Evolutionary conservation across 2,113 vertebrate genomes (phyloP).

Genomic region (Albula glossodonta): DNA sequence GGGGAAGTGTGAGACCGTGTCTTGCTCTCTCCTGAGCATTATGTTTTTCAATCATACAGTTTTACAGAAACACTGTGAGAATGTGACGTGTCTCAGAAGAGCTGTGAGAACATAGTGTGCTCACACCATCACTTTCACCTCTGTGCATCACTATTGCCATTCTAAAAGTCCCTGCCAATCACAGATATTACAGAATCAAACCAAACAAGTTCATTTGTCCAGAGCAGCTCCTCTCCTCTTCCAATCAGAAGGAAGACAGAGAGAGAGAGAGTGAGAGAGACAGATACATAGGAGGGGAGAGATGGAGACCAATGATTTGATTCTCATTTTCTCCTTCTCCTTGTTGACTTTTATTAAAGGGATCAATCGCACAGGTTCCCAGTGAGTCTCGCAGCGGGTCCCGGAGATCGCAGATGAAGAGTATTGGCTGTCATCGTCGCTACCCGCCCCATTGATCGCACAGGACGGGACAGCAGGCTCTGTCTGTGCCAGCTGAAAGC

Average conservation of each 20-base stretch:
- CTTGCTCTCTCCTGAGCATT: neutral
- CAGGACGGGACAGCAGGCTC: slow-evolving; percentile 30
- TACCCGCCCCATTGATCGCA: slow-evolving; percentile 71
- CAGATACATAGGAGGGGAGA: no score
- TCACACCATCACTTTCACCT: no score
- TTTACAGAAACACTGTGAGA: neutral
- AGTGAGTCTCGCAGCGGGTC: slow-evolving; percentile 79
- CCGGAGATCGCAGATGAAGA: slow-evolving; percentile 82
- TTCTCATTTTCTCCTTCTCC: slow-evolving; percentile 64
- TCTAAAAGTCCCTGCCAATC: neutral
- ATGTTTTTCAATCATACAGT: neutral
- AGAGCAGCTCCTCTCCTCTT: neutral
- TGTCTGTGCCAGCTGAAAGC: slow-evolving; percentile 53
- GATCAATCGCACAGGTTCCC: slow-evolving; percentile 86
- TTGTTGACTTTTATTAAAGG: slow-evolving; percentile 82
- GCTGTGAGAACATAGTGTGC: no score
- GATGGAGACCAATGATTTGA: slow-evolving; percentile 72
- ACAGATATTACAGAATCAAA: neutral
- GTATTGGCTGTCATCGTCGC: slow-evolving; percentile 83
- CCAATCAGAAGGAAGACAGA: neutral
- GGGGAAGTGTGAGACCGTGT: neutral
- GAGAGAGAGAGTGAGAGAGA: neutral
- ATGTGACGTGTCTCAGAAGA: no score
- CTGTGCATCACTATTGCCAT: neutral
- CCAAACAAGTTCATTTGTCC: neutral